Base-by-base conservation (phyloP, 1,140 invertebrate species). In the Hycleus phaleratus region DNA sequence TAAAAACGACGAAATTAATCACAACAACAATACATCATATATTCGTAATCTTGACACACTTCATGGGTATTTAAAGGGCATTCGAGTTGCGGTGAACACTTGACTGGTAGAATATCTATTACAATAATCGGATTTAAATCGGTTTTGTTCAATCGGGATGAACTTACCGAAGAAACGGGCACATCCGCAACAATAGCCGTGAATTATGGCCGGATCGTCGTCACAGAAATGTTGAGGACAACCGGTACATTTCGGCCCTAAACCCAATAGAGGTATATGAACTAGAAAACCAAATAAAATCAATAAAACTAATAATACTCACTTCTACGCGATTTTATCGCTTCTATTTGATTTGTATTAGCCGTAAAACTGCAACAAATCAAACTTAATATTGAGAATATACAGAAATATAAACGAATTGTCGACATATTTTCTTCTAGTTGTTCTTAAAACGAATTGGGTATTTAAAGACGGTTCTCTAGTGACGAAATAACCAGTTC, bases 141-240 rank as follows among this genome's bases (percentile, higher is more conserved):
- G 51, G 2, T 7, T 7, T 43, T 2, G n/a, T 32, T 40, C 8
- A 57, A 18, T 45, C 11, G 12, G 59, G 39, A 25, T 18, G 9
- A 9, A 60, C 45, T 71, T 76, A 82, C 81, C 81, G 58, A 74
- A 73, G 48, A 73, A 59, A 58, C 74, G 70, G n/a, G 79, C 78
- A 64, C 82, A 84, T 6, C 81, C 80, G 57, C 82, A 84, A 68
- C 82, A 84, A 60, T 77, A 82, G 2, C 82, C 82, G 43, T 80
- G 77, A 50, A 82, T 76, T 25, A 84, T 76, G 2, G 81, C 81
- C n/a, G 77, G 77, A 66, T 84, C 81, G 46, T 80, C 77, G 59
- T 80, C 77, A 61, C 82, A 84, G 44, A 72, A 74, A 48, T 74
- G 70, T 1, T 68, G 68, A 0, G 82, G 82, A 65, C 82, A 84